These are phyloP conservation scores for Tipula vernalis DNA, from an alignment of 2,888 invertebrate genomes.

Conservation along the genomic window DNA sequence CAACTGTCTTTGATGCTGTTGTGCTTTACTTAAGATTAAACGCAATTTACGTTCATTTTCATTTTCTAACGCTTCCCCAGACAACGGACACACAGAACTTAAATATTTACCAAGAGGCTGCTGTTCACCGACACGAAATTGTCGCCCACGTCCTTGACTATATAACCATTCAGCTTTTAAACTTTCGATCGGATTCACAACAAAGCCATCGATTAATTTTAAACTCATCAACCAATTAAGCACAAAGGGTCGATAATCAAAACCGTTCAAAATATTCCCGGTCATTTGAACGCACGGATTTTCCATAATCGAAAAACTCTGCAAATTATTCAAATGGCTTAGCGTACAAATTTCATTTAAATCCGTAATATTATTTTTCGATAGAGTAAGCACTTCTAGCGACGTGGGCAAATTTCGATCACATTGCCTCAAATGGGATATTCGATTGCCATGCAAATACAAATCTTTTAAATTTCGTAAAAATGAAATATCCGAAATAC, in stretches of 20 bases:
- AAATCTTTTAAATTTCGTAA: slow-evolving; percentile 74
- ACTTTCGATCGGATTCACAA: slow-evolving; percentile 84
- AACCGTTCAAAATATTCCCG: slow-evolving; percentile 67
- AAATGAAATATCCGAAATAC: slow-evolving; percentile 73
- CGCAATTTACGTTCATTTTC: slow-evolving; percentile 79
- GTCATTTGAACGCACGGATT: slow-evolving; percentile 79
- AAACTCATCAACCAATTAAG: slow-evolving; percentile 88
- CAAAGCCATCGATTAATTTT: slow-evolving; percentile 76
- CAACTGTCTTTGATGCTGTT: slow-evolving; percentile 76
- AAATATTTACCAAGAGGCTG: slow-evolving; percentile 68
- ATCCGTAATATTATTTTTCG: slow-evolving; percentile 72
- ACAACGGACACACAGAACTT: slow-evolving; percentile 68
- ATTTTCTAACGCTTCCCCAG: slow-evolving; percentile 67
- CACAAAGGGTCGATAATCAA: slow-evolving; percentile 84
- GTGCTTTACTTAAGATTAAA: slow-evolving; percentile 78
- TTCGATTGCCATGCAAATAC: slow-evolving; percentile 72
- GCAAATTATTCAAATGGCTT: slow-evolving; percentile 58
- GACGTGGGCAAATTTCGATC: slow-evolving; percentile 69
- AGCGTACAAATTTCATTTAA: slow-evolving; percentile 76
- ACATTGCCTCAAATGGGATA: slow-evolving; percentile 67
- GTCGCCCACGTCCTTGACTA: slow-evolving; percentile 84
- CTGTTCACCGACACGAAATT: slow-evolving; percentile 78
- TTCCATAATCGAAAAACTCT: slow-evolving; percentile 71
- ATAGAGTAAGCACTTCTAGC: slow-evolving; percentile 61
- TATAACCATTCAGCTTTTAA: slow-evolving; percentile 91